Evolutionary conservation across 2,888 invertebrate species (phyloP).

Genomic region (Nymphalis c-album): DNA sequence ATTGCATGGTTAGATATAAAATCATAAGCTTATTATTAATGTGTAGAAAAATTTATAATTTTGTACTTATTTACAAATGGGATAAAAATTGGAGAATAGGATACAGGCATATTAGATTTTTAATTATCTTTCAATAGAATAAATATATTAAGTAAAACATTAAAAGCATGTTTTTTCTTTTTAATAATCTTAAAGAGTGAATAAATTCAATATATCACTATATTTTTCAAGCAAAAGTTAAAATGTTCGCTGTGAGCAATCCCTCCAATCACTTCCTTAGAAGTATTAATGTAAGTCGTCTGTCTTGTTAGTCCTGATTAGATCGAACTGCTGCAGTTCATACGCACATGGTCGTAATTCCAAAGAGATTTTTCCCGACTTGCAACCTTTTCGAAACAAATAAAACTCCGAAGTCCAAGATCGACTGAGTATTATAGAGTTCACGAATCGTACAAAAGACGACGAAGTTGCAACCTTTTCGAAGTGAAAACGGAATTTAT

Average conservation of each 20-base stretch:
- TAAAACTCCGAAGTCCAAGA: slow-evolving; percentile 35
- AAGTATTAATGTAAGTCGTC: slow-evolving; percentile 66
- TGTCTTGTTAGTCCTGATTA: slow-evolving; percentile 64
- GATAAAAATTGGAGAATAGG: too few relatives aligned
- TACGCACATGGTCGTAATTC: slow-evolving; percentile 44
- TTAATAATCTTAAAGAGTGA: too few relatives aligned
- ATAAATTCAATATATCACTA: neutral
- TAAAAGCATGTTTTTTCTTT: too few relatives aligned
- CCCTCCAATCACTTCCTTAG: slow-evolving; percentile 61
- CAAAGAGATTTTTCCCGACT: slow-evolving; percentile 36
- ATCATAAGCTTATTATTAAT: too few relatives aligned
- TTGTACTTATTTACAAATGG: too few relatives aligned
- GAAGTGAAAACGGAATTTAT: slow-evolving; percentile 53
- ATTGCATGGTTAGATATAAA: too few relatives aligned
- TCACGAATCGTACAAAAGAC: slow-evolving; percentile 40
- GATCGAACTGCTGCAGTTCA: slow-evolving; percentile 54
- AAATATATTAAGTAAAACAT: too few relatives aligned
- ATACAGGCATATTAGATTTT: too few relatives aligned
- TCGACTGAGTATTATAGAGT: slow-evolving; percentile 44
- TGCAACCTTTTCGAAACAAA: slow-evolving; percentile 49
- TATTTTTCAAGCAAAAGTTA: slow-evolving; percentile 4
- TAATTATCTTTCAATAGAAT: too few relatives aligned
- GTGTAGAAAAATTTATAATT: too few relatives aligned
- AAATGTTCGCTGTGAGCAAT: slow-evolving; percentile 45
- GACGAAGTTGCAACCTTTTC: slow-evolving; percentile 52